Evolutionary conservation across 2,797 vertebrate species (phyloP).

Genomic region (Lophotriccus pileatus): DNA sequence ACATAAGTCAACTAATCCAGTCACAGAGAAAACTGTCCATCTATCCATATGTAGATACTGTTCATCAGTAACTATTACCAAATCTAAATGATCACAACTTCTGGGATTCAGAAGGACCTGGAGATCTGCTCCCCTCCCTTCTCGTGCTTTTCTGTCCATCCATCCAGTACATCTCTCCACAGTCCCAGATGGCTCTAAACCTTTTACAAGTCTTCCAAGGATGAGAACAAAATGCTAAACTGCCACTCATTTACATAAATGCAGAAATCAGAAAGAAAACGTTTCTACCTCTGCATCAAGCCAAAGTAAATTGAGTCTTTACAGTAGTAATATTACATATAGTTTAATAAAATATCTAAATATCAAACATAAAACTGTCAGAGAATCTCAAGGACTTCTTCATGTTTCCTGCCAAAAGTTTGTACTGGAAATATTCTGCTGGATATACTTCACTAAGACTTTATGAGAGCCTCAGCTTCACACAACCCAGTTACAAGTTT

Average conservation of each 20-base stretch:
- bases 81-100: neutral
- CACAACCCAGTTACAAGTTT: neutral
- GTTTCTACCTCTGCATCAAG: neutral
- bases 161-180: neutral
- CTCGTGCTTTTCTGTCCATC: neutral
- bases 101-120: neutral
- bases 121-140: neutral
- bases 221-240: neutral
- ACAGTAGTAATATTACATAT: neutral
- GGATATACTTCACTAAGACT: neutral
- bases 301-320: neutral
- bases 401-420: neutral
- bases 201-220: neutral
- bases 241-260: neutral
- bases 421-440: neutral
- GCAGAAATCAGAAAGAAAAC: neutral
- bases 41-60: accelerated
- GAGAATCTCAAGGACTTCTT: neutral
- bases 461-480: neutral
- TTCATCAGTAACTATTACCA: neutral
- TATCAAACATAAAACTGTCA: neutral
- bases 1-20: neutral
- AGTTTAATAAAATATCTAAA: neutral
- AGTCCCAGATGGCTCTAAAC: neutral
- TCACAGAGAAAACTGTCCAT: neutral